Conservation (phyloP, 1,140 invertebrate species). For the Sinonovacula constricta region DNA sequence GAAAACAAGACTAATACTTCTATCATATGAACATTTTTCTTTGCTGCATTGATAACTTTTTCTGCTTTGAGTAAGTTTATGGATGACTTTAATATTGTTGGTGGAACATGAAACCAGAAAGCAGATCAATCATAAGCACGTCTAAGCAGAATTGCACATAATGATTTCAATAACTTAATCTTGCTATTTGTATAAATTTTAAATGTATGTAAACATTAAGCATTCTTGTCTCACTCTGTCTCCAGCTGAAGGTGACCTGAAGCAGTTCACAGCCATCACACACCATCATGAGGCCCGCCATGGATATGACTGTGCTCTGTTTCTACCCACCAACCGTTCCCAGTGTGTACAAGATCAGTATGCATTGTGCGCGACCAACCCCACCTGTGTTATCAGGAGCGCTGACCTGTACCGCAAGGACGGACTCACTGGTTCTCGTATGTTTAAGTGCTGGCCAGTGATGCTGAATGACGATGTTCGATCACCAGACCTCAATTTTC, state of each 20-base stretch:
- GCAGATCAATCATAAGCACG: too few relatives aligned
- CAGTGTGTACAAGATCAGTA: constrained; percentile 70
- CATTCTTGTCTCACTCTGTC: too few relatives aligned
- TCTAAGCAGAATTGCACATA: too few relatives aligned
- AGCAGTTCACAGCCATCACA: constrained; percentile 59
- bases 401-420: constrained; percentile 71
- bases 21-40: too few relatives aligned
- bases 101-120: too few relatives aligned
- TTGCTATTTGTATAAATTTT: too few relatives aligned
- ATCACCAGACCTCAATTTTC: constrained; percentile 65
- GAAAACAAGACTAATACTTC: too few relatives aligned
- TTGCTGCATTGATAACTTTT: too few relatives aligned
- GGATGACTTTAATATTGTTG: too few relatives aligned
- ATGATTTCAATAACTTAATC: too few relatives aligned
- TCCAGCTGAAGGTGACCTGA: constrained; percentile 71
- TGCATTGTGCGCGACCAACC: constrained; percentile 64
- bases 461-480: constrained; percentile 62
- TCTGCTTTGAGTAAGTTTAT: too few relatives aligned
- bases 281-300: constrained; percentile 69
- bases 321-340: constrained; percentile 64
- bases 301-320: constrained; percentile 68
- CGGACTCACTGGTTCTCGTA: constrained; percentile 63
- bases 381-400: constrained; percentile 59
- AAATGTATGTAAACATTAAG: too few relatives aligned
- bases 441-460: constrained; percentile 74